These are phyloP conservation scores for Antheraea pernyi DNA, from an alignment of 1,140 invertebrate genomes.

Conservation along the genomic window DNA sequence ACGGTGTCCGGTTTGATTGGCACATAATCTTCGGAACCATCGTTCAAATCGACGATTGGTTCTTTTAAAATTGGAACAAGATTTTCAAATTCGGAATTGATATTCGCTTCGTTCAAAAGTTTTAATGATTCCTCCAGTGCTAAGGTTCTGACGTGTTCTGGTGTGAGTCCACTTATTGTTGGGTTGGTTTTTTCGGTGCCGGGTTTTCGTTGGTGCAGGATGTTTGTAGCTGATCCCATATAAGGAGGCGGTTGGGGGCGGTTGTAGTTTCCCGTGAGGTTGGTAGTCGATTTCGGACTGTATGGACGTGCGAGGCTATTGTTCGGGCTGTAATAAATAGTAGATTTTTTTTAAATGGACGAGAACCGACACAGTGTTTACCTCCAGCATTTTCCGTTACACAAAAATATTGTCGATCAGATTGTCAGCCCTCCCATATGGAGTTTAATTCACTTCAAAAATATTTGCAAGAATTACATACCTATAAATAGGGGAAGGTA, in stretches of 20 bases:
- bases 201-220: conserved; percentile 49
- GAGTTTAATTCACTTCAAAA: too few species aligned
- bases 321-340: conserved; percentile 59
- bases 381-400: too few species aligned
- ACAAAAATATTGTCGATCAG: too few species aligned
- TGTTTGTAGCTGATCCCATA: conserved; percentile 58
- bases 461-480: too few species aligned
- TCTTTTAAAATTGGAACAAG: conserved; percentile 37
- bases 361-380: too few species aligned
- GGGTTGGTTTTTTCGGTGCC: conserved; percentile 25
- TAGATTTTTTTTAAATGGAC: too few species aligned
- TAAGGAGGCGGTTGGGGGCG: conserved; percentile 75
- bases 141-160: conserved; percentile 49
- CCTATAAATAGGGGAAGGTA: too few species aligned
- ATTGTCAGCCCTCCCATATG: too few species aligned
- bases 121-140: conserved; percentile 71
- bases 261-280: conserved; percentile 67
- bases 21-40: conserved; percentile 61
- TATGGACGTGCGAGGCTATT: conserved; percentile 66
- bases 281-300: conserved; percentile 67
- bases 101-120: conserved; percentile 74
- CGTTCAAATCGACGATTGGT: conserved; percentile 55
- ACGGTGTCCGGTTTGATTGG: conserved; percentile 50
- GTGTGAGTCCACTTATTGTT: conserved; percentile 45
- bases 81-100: conserved; percentile 46